A percentile compares a stretch with the other conserved stretches of the same genome.
phyloP scores from a whole-genome alignment of 2,797 vertebrate species.

The Parambassis ranga region DNA sequence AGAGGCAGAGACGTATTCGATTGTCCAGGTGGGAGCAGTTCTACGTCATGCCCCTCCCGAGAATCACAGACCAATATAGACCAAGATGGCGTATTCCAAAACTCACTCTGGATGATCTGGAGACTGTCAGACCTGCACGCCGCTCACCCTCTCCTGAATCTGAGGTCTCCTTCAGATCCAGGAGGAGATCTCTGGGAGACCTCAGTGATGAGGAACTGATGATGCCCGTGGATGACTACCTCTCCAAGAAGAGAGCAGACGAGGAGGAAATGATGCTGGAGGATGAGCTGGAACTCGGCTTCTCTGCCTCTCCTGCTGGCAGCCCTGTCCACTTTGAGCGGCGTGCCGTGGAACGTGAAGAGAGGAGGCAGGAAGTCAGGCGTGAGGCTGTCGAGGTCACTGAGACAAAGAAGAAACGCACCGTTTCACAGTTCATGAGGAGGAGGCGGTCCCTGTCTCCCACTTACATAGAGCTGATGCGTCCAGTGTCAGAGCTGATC shows the following conservation, averaged over 20 bases:
- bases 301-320: conserved; percentile 92
- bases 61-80: conserved; percentile 96
- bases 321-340: conserved; percentile 90
- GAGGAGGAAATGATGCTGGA: conserved; percentile 91
- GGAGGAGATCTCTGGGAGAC: conserved; percentile 93
- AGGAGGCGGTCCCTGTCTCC: conserved; percentile 95
- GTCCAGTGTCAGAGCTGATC: conserved; percentile 95
- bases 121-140: conserved; percentile 94
- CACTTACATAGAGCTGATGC: conserved; percentile 98
- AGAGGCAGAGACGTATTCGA: conserved; percentile 94
- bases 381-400: conserved; percentile 82
- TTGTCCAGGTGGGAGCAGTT: conserved; percentile 99
- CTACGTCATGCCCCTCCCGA: conserved; percentile 96
- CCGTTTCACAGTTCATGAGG: conserved; percentile 87
- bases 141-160: conserved; percentile 90
- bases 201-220: conserved; percentile 93
- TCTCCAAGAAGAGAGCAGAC: conserved; percentile 88
- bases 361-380: conserved; percentile 80
- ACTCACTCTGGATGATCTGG: conserved; percentile 92
- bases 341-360: conserved; percentile 74
- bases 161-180: conserved; percentile 86
- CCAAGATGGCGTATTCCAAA: conserved; percentile 97
- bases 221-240: conserved; percentile 89
- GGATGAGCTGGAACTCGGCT: conserved; percentile 96
- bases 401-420: conserved; percentile 84